Percentiles rank a stretch among this genome's conserved stretches.
These are phyloP conservation scores for Xiphorhynchus elegans DNA, from an alignment of 2,113 vertebrate species.

Conservation along the genomic window DNA sequence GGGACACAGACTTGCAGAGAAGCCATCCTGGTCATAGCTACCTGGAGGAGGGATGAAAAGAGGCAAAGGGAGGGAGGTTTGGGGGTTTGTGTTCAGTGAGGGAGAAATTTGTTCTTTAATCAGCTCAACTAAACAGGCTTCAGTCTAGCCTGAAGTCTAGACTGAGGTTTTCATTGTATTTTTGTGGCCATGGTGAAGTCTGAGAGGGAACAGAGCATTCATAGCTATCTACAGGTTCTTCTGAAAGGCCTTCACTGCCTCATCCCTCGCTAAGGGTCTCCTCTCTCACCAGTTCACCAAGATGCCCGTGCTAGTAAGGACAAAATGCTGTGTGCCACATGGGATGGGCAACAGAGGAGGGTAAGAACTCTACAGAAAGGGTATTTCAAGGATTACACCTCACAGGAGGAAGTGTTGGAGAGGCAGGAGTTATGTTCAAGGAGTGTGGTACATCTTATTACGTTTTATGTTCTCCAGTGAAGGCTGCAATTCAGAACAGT, in stretches of 20 bases:
- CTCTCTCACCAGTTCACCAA: background rate
- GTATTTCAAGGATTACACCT: background rate
- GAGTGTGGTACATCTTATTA: background rate
- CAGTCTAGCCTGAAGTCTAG: background rate
- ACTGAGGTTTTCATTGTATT: background rate
- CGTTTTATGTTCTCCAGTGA: background rate
- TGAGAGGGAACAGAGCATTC: background rate
- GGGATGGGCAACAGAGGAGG: background rate
- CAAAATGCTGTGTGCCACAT: background rate
- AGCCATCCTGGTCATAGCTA: background rate
- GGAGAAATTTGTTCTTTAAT: background rate
- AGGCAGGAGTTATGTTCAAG: background rate
- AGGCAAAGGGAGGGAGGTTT: background rate
- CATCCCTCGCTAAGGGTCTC: background rate
- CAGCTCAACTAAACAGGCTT: background rate
- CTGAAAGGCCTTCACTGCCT: background rate
- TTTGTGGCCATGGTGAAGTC: background rate
- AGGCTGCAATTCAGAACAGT: background rate
- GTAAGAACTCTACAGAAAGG: background rate
- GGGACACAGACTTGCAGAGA: background rate
- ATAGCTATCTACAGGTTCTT: background rate
- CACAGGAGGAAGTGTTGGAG: fast-evolving
- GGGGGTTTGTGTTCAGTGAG: background rate
- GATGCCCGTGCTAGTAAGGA: background rate
- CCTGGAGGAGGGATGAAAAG: background rate